Percentiles rank a stretch among this genome's conserved stretches.
Evolutionary conservation across 2,113 vertebrate species (phyloP).

Genomic region (Passerina amoena): DNA sequence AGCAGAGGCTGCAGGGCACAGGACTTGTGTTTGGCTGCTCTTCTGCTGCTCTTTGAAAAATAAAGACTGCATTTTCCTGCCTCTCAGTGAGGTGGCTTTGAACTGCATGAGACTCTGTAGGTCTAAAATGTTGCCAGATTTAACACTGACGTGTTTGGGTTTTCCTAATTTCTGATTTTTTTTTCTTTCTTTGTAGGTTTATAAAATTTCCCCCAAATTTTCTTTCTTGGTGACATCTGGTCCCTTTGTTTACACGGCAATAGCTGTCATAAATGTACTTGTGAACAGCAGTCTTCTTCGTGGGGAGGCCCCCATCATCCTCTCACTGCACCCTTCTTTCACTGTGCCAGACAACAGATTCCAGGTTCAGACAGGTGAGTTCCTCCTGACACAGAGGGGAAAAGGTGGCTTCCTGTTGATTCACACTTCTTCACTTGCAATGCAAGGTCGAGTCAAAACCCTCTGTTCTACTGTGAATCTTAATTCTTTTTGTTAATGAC

Average conservation of each 20-base stretch:
- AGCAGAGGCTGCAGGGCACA: neutral
- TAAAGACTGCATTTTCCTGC: neutral
- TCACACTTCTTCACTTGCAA: neutral
- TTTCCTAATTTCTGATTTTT: neutral
- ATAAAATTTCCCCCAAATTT: conserved; percentile 84
- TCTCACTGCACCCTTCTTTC: conserved; percentile 82
- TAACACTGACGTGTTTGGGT: accelerated
- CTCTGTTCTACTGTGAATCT: neutral
- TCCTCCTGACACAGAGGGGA: neutral
- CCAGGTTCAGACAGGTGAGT: conserved; percentile 91
- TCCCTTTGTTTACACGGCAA: conserved; percentile 88
- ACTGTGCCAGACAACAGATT: conserved; percentile 81
- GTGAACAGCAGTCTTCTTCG: conserved; percentile 71
- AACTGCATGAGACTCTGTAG: neutral
- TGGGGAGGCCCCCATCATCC: conserved; percentile 76
- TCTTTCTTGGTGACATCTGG: conserved; percentile 90
- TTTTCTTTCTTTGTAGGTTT: conserved; percentile 76
- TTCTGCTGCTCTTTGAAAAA: neutral
- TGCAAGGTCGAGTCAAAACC: neutral
- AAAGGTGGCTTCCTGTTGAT: neutral
- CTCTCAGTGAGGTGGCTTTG: neutral
- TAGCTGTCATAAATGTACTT: conserved; percentile 89
- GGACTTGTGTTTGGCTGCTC: neutral
- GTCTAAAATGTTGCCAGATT: neutral
- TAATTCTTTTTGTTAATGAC: neutral